Evolutionary conservation across 2,888 invertebrate species (phyloP).

Genomic region (Molanna angustata): DNA sequence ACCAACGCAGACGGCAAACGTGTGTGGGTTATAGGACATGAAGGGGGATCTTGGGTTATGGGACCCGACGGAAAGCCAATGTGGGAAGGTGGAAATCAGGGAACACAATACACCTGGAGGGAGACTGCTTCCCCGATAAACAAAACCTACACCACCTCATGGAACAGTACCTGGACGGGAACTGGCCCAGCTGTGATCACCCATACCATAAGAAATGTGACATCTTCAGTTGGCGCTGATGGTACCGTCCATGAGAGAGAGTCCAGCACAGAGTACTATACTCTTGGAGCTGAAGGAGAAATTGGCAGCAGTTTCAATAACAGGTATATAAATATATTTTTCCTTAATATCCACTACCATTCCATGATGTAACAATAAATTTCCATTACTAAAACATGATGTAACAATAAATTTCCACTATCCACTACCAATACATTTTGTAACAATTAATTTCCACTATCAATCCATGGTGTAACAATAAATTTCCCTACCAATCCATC

Average conservation of each 20-base stretch:
- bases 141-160: conserved; percentile 25
- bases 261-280: conserved; percentile 52
- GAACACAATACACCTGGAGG: conserved; percentile 13
- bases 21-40: too few relatives aligned
- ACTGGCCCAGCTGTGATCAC: conserved; percentile 37
- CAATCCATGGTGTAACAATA: too few relatives aligned
- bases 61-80: neutral
- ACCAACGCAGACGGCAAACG: neutral
- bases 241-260: conserved; percentile 49
- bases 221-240: conserved; percentile 47
- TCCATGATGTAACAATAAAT: too few relatives aligned
- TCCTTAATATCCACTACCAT: too few relatives aligned
- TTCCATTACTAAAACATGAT: too few relatives aligned
- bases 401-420: too few relatives aligned
- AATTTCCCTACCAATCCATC: too few relatives aligned
- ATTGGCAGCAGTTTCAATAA: conserved; percentile 47
- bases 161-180: conserved; percentile 30
- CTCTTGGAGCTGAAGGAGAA: conserved; percentile 49
- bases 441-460: too few relatives aligned
- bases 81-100: neutral
- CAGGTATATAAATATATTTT: too few relatives aligned
- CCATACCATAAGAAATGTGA: conserved; percentile 37
- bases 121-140: conserved; percentile 35
- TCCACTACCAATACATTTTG: too few relatives aligned
- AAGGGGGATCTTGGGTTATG: too few relatives aligned